Conservation (phyloP, 2,113 vertebrate genomes). For the Pachycephala philippinensis region DNA sequence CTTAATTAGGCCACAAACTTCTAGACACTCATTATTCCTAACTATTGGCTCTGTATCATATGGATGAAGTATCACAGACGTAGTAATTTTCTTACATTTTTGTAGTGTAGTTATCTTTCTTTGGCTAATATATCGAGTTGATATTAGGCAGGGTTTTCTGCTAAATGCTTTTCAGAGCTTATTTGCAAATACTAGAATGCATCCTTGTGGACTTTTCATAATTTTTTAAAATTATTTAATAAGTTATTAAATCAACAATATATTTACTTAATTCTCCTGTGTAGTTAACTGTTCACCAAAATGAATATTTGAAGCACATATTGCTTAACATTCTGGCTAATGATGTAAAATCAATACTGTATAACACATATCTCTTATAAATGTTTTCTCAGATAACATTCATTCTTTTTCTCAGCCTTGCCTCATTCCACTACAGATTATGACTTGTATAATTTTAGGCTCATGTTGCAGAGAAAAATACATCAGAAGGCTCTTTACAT, state of each 20-base stretch:
- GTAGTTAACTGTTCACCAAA: neutral
- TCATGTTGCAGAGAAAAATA: slow-evolving; percentile 6
- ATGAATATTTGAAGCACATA: neutral
- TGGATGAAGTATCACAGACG: neutral
- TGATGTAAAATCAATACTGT: slow-evolving; percentile 12
- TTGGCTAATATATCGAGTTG: neutral
- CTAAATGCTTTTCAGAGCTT: neutral
- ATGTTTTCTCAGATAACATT: neutral
- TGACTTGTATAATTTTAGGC: slow-evolving; percentile 4
- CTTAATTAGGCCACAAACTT: neutral
- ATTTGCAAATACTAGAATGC: neutral
- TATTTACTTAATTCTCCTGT: neutral
- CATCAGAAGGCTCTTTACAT: neutral
- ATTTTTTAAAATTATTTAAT: neutral
- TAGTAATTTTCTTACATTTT: neutral
- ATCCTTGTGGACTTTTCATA: neutral
- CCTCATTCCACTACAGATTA: slow-evolving; percentile 20
- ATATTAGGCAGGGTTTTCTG: neutral
- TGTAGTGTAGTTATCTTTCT: neutral
- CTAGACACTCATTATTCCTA: neutral
- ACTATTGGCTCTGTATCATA: neutral
- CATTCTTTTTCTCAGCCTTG: slow-evolving; percentile 8
- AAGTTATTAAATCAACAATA: neutral
- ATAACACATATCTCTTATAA: neutral
- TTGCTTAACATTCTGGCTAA: neutral